Conservation (phyloP, 64 coral and sea anemone species). For the Astreopora myriophthalma region DNA sequence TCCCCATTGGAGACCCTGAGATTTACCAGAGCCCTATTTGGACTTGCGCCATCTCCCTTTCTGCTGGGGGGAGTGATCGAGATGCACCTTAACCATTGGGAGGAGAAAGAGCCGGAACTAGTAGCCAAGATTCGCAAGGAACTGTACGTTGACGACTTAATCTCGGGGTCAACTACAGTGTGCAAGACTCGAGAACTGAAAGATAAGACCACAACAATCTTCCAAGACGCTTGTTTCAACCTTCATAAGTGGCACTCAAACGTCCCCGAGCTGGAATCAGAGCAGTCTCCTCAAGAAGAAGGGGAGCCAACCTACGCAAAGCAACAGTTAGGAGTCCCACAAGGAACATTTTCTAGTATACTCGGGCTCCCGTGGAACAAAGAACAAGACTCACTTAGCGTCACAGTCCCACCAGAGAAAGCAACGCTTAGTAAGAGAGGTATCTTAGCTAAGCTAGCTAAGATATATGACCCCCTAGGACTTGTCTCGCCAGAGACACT, state of each 20-base stretch:
- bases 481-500: conserved; percentile 3
- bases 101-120: not conserved
- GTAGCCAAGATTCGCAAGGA: not conserved
- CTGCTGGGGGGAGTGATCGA: conserved; percentile 60
- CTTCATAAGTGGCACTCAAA: conserved; percentile 57
- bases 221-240: not conserved
- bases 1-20: not conserved
- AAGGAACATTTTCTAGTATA: not conserved
- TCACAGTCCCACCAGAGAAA: not conserved
- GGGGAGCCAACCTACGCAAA: not conserved
- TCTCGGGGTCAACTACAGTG: not conserved
- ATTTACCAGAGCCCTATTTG: conserved; percentile 28
- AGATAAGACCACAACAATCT: not conserved
- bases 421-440: not conserved
- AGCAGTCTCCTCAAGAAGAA: not conserved
- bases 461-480: conserved; percentile 45
- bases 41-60: conserved; percentile 14
- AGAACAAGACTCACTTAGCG: not conserved
- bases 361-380: conserved; percentile 22
- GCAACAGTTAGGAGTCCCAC: conserved; percentile 6
- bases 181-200: not conserved
- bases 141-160: not conserved
- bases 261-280: not conserved
- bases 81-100: not conserved
- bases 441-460: conserved; percentile 34